These are phyloP conservation scores for Macrostomum lignano DNA, from an alignment of 1,140 invertebrate genomes.

Conservation along the genomic window DNA sequence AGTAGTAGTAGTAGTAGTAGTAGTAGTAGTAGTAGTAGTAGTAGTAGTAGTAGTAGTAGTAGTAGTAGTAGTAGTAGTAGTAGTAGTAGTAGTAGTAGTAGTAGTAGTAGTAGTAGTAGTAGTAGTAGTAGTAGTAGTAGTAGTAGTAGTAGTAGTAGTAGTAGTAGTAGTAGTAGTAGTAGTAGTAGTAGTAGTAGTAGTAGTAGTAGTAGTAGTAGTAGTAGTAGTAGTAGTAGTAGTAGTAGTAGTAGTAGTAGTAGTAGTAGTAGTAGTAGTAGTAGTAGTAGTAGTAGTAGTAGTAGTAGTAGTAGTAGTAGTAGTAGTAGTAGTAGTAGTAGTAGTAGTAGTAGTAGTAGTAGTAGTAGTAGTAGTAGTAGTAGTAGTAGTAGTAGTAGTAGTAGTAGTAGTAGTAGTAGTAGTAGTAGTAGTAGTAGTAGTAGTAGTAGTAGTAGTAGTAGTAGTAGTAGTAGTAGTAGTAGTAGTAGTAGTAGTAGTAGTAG, in stretches of 20 bases:
- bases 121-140: slow-evolving; percentile 2
- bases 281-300: slow-evolving; percentile 2
- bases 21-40: slow-evolving; percentile 2
- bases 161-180: slow-evolving; percentile 2
- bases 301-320: slow-evolving; percentile 3
- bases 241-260: slow-evolving; percentile 2
- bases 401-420: background rate
- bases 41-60: slow-evolving; percentile 2
- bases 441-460: slow-evolving; percentile 8
- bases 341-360: slow-evolving; percentile 7
- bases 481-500: slow-evolving; percentile 9
- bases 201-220: slow-evolving; percentile 2
- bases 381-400: slow-evolving; percentile 1
- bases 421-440: slow-evolving; percentile 5
- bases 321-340: slow-evolving; percentile 6
- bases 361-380: slow-evolving; percentile 4
- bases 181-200: slow-evolving; percentile 2
- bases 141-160: slow-evolving; percentile 2
- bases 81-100: slow-evolving; percentile 2
- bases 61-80: slow-evolving; percentile 2
- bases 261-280: slow-evolving; percentile 2
- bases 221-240: slow-evolving; percentile 2
- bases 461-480: slow-evolving; percentile 9
- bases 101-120: slow-evolving; percentile 2
- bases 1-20: slow-evolving; percentile 2